A percentile compares a stretch with the other conserved stretches of the same genome.
These are phyloP conservation scores for Rynchops niger DNA, from an alignment of 2,113 vertebrate genomes.

Conservation along the genomic window DNA sequence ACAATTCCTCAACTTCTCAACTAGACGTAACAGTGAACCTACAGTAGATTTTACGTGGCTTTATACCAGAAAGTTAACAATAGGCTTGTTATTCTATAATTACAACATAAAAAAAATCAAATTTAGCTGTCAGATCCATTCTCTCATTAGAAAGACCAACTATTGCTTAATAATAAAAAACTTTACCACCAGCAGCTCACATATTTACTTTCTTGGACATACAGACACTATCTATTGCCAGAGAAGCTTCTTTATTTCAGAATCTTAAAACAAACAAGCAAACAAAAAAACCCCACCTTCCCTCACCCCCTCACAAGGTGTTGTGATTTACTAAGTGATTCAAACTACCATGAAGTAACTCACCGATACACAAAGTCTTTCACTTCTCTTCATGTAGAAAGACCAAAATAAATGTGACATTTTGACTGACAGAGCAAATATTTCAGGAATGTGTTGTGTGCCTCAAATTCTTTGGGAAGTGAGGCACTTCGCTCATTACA, in stretches of 20 bases:
- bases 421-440: neutral
- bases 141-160: neutral
- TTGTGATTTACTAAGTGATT: neutral
- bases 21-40: neutral
- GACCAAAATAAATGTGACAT: neutral
- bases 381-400: neutral
- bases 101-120: neutral
- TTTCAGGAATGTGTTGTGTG: neutral
- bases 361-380: neutral
- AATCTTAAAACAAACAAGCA: neutral
- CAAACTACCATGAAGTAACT: neutral
- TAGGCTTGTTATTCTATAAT: neutral
- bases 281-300: neutral
- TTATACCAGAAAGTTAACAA: neutral
- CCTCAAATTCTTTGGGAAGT: neutral
- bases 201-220: neutral
- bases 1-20: neutral
- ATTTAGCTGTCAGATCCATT: neutral
- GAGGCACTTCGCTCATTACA: neutral
- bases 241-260: neutral
- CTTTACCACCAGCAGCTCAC: neutral
- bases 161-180: neutral
- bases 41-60: neutral
- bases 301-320: neutral
- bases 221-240: neutral